These are phyloP conservation scores for Anguilla rostrata DNA, from an alignment of 2,113 vertebrate genomes.

Conservation along the genomic window DNA sequence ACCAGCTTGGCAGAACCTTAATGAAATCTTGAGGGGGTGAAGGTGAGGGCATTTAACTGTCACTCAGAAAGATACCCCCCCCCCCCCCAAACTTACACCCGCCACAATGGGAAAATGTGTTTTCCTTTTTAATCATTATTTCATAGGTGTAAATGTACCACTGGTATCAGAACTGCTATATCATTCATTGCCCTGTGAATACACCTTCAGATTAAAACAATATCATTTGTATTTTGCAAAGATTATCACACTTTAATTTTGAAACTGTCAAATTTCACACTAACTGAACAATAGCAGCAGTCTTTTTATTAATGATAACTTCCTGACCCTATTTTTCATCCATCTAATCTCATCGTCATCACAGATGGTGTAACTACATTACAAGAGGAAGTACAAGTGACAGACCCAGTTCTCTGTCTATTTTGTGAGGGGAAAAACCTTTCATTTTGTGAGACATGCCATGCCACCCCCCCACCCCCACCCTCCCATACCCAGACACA, in stretches of 20 bases:
- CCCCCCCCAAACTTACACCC: neutral
- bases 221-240: neutral
- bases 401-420: neutral
- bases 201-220: neutral
- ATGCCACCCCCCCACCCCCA: conserved; percentile 44
- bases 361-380: neutral
- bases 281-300: neutral
- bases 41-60: conserved; percentile 66
- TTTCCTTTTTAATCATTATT: neutral
- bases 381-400: neutral
- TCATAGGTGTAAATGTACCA: neutral
- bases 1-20: conserved; percentile 74
- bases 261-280: neutral
- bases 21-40: conserved; percentile 79
- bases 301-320: neutral
- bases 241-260: neutral
- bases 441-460: conserved; percentile 40
- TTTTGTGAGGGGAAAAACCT: neutral
- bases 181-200: neutral
- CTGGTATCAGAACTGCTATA: neutral
- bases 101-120: neutral
- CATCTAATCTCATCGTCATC: neutral
- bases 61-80: conserved; percentile 48
- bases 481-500: conserved; percentile 44
- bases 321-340: neutral